Conservation (phyloP, 2,797 vertebrate species). For the Acanthis flammea region DNA sequence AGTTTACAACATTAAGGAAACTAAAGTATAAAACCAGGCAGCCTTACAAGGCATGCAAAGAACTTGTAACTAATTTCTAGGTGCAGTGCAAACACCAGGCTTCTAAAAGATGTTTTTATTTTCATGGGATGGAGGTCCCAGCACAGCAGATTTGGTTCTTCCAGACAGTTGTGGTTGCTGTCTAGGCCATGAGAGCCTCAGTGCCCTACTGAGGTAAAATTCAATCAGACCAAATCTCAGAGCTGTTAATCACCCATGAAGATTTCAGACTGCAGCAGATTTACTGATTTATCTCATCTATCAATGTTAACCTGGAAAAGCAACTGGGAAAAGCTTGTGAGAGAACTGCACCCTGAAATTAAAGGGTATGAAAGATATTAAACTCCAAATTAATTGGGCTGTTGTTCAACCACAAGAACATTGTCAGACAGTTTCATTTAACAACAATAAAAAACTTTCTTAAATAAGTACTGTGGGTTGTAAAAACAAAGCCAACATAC, state of each 20-base stretch:
- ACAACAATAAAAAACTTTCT: background rate
- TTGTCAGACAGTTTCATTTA: background rate
- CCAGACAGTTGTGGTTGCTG: background rate
- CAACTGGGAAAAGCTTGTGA: background rate
- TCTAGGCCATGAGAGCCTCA: background rate
- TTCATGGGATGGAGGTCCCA: background rate
- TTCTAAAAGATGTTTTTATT: background rate
- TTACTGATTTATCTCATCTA: background rate
- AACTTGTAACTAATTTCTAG: background rate
- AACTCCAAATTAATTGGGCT: background rate
- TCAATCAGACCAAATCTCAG: background rate
- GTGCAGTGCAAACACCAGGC: background rate
- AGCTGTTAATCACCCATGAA: background rate
- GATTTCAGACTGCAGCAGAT: background rate
- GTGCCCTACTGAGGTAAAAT: background rate
- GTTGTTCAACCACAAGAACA: background rate
- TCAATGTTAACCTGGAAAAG: background rate
- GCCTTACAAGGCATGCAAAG: background rate
- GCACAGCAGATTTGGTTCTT: background rate
- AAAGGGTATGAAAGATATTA: background rate
- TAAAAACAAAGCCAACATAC: background rate
- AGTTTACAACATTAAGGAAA: background rate
- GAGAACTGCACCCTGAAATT: background rate
- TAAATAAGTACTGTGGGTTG: background rate
- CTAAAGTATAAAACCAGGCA: background rate